Evolutionary conservation across 2,888 invertebrate genomes (phyloP), one percentile per base, ranked within the genome.

Genomic region (Cacoxenus indagator): DNA sequence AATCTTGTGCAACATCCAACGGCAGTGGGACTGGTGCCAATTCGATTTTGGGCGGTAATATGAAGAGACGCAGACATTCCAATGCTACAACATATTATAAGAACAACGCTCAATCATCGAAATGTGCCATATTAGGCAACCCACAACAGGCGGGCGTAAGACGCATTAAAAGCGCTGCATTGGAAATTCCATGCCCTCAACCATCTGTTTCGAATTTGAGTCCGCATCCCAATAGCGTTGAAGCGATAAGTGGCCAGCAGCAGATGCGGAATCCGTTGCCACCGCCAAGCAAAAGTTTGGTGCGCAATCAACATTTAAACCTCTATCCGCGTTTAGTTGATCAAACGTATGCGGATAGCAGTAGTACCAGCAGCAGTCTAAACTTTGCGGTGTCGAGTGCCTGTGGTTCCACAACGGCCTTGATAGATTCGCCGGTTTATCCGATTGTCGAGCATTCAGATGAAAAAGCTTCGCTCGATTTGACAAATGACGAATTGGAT

Each of bases 371-470:
- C 43, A 84, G 78, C 62, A 86, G 90, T 64, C 69, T 84, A 1
- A 81, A 84, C 48, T 83, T 84, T 67, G 79, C 79, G 31, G 77
- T 74, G 69, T 73, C 77, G 59, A 78, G 74, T 51, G 78, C 72
- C 0, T 76, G 80, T 27, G 86, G 85, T 31, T 86, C 87, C 3
- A 85, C 86, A 0, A 83, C 78, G 11, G 87, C 86, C 0, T 73
- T 87, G 1, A 83, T 87, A 54, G 87, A 87, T 64, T 84, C 85
- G 0, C 80, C 84, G 0, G 84, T 86, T 92, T 95, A 95, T 86
- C 95, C 95, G 3, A 95, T 95, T 76, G 95, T 94, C 0, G 95
- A 95, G 88, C 94, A 94, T 84, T 92, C 93, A 0, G 95, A 94
- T 81, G 95, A 95, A 93, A 89, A 86, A 84, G 86, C 67, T 75